These are phyloP conservation scores for Cataglyphis hispanica DNA, from an alignment of 1,140 invertebrate species.

Conservation along the genomic window DNA sequence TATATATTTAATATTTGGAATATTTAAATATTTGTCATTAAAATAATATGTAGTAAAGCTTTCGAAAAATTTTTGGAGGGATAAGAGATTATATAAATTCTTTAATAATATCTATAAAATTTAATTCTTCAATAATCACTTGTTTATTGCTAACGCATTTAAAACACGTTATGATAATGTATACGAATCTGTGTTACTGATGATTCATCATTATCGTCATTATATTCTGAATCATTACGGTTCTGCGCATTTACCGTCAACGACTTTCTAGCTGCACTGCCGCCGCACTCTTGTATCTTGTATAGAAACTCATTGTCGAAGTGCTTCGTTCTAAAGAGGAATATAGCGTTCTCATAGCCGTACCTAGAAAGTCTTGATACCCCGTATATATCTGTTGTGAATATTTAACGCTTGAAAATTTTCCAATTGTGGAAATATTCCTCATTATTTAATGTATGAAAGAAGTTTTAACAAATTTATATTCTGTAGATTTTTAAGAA, in stretches of 20 bases:
- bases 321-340: constrained; percentile 26
- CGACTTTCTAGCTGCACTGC: constrained; percentile 69
- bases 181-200: neutral
- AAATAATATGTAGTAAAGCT: neutral
- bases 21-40: neutral
- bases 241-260: constrained; percentile 51
- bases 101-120: neutral
- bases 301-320: constrained; percentile 4
- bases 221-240: constrained; percentile 44
- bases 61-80: neutral
- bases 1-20: neutral
- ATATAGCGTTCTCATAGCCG: constrained; percentile 57
- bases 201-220: constrained; percentile 45
- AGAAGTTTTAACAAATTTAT: neutral
- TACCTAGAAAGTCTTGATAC: constrained; percentile 3
- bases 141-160: neutral
- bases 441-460: neutral
- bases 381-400: neutral
- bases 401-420: neutral
- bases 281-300: constrained; percentile 18
- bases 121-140: neutral
- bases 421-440: neutral
- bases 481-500: constrained; percentile 1
- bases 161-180: neutral
- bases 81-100: neutral